A percentile compares a stretch with the other conserved stretches of the same genome.
Evolutionary conservation across 1,140 invertebrate species (phyloP).

Genomic region (Drosophila varians): DNA sequence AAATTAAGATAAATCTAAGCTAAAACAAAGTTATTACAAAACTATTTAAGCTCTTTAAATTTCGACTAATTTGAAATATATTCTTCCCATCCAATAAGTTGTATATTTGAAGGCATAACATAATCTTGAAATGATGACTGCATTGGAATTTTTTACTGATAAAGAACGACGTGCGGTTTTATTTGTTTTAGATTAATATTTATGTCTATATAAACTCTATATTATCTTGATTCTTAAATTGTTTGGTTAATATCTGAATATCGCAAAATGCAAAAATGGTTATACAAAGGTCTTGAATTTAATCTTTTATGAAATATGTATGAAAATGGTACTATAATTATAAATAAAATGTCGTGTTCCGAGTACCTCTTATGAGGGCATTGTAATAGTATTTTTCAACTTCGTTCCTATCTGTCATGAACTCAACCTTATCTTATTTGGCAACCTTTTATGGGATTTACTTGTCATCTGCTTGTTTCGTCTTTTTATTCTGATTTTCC

Average conservation of each 20-base stretch:
- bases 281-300: too few species aligned
- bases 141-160: slow-evolving; percentile 19
- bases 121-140: slow-evolving; percentile 19
- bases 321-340: too few species aligned
- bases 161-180: slow-evolving; percentile 19
- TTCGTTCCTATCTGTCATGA: slow-evolving; percentile 29
- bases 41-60: too few species aligned
- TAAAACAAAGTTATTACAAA: too few species aligned
- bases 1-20: too few species aligned
- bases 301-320: too few species aligned
- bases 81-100: neutral
- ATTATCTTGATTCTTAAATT: slow-evolving; percentile 4
- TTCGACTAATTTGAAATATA: neutral
- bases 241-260: neutral
- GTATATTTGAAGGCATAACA: slow-evolving; percentile 1
- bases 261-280: neutral
- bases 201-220: neutral
- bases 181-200: slow-evolving; percentile 5
- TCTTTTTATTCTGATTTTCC: neutral
- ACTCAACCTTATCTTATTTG: slow-evolving; percentile 40
- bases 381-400: slow-evolving; percentile 23
- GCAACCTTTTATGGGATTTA: slow-evolving; percentile 21
- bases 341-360: too few species aligned
- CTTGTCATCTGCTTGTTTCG: slow-evolving; percentile 18
- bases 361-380: neutral